Conservation (phyloP, 2,113 vertebrate species). For the Podocnemis expansa region DNA sequence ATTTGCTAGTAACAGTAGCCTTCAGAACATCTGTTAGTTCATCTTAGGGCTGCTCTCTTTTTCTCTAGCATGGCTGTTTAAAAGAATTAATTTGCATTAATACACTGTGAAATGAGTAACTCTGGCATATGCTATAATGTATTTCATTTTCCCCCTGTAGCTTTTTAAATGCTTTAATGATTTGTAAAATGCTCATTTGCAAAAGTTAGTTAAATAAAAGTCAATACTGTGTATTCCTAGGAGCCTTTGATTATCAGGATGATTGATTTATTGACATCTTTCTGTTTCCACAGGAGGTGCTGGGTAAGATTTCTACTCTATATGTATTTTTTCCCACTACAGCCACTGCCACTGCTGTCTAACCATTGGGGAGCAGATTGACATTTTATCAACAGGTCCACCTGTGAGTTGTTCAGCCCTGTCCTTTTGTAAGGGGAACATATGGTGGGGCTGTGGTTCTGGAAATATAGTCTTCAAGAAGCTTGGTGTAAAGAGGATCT, state of each 20-base stretch:
- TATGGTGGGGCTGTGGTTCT: neutral
- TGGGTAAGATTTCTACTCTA: neutral
- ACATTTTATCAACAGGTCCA: neutral
- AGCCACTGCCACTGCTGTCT: neutral
- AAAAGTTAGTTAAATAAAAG: constrained; percentile 64
- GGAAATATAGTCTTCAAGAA: neutral
- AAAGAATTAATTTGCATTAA: constrained; percentile 41
- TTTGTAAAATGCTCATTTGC: constrained; percentile 45
- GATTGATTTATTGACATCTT: constrained; percentile 46
- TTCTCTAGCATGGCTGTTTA: neutral
- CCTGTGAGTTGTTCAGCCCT: neutral
- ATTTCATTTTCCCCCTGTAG: constrained; percentile 17
- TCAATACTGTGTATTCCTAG: neutral
- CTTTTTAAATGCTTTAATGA: constrained; percentile 51
- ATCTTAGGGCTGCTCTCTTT: constrained; percentile 40
- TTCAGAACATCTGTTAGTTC: constrained; percentile 6
- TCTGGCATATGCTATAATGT: neutral
- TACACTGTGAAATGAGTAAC: constrained; percentile 31
- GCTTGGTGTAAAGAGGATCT: neutral
- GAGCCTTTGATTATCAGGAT: constrained; percentile 26
- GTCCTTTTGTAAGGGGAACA: neutral
- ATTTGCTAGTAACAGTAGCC: neutral
- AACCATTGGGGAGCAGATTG: neutral
- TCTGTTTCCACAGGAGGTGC: neutral
- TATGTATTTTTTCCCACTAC: neutral